Evolutionary conservation across 2,113 vertebrate genomes (phyloP).

Genomic region (Salvelinus fontinalis): DNA sequence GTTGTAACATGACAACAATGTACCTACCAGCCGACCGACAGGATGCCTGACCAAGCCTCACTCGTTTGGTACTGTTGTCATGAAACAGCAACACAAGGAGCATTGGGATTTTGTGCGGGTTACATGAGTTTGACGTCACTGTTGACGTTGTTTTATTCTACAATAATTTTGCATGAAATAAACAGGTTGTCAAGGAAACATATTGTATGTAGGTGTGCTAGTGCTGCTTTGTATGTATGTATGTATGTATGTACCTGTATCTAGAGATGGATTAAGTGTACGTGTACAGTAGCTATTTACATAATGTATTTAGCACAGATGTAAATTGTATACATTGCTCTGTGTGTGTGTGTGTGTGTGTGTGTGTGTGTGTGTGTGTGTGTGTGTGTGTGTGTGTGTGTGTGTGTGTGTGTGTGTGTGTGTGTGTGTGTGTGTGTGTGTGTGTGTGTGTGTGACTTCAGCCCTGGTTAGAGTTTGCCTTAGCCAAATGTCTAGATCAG

Average conservation of each 20-base stretch:
- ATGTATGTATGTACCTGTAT: constrained; percentile 8
- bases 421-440: neutral
- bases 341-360: neutral
- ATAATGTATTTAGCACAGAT: neutral
- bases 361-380: neutral
- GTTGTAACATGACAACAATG: no score
- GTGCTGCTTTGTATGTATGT: neutral
- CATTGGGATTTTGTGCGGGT: neutral
- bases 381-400: neutral
- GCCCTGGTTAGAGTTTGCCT: constrained; percentile 31
- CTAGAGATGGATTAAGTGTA: no score
- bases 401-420: neutral
- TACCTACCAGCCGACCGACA: no score
- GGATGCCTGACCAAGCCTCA: no score
- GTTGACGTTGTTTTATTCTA: no score
- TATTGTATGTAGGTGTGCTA: neutral
- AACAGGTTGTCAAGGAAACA: neutral
- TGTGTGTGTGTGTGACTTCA: neutral
- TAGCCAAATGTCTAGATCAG: constrained; percentile 48
- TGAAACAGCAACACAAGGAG: neutral
- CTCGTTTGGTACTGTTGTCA: neutral
- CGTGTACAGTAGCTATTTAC: no score
- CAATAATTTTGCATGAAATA: neutral
- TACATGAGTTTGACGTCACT: neutral
- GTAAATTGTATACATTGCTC: neutral